A percentile compares a stretch with the other conserved stretches of the same genome.
Evolutionary conservation across 2,888 invertebrate species (phyloP).

Genomic region (Idaea aversata): DNA sequence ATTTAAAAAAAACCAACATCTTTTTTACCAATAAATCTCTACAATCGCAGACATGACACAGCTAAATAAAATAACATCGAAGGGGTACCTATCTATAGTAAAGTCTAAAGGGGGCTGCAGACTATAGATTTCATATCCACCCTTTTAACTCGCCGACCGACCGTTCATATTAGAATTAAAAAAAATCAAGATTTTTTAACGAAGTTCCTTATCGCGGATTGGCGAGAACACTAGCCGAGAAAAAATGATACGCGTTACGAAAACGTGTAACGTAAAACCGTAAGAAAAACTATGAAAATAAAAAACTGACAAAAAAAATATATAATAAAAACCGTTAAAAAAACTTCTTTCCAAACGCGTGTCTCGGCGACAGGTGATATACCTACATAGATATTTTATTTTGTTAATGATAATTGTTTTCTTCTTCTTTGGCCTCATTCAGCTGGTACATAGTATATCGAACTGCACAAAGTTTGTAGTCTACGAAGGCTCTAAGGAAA

Average conservation of each 20-base stretch:
- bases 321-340: too few relatives aligned
- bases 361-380: too few relatives aligned
- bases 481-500: constrained; percentile 44
- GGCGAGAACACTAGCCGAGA: too few relatives aligned
- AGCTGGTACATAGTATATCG: too few relatives aligned
- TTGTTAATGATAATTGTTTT: too few relatives aligned
- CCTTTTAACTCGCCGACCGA: background rate
- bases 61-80: constrained; percentile 34
- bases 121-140: background rate
- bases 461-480: background rate
- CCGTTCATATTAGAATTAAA: background rate
- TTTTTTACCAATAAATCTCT: constrained; percentile 9
- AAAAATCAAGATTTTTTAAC: background rate
- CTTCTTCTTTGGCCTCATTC: too few relatives aligned
- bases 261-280: too few relatives aligned
- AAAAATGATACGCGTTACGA: too few relatives aligned
- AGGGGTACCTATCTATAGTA: constrained; percentile 17
- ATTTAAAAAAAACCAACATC: background rate
- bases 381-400: too few relatives aligned
- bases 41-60: constrained; percentile 32
- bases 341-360: too few relatives aligned
- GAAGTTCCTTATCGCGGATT: background rate
- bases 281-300: too few relatives aligned
- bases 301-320: too few relatives aligned
- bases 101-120: background rate